phyloP scores from a whole-genome alignment of 1,140 invertebrate species.

The Pygmarrhopalites habei region DNA sequence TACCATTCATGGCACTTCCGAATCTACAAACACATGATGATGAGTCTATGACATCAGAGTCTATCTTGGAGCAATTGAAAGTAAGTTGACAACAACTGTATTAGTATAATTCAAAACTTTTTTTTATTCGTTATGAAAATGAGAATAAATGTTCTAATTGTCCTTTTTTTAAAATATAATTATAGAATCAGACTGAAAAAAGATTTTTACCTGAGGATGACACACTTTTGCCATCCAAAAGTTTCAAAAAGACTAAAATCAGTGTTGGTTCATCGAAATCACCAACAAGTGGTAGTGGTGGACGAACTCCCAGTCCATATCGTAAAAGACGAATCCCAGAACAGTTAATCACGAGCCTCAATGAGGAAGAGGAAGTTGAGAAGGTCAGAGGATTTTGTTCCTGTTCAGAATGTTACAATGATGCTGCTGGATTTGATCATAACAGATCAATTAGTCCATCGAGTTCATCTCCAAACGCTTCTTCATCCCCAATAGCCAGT shows the following conservation, averaged over 20 bases:
- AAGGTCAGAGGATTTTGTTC: constrained; percentile 26
- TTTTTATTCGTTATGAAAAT: too few relatives aligned
- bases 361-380: constrained; percentile 26
- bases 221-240: constrained; percentile 5
- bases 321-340: constrained; percentile 23
- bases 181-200: constrained; percentile 40
- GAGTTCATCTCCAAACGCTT: background rate
- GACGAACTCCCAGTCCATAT: constrained; percentile 11
- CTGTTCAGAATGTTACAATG: constrained; percentile 36
- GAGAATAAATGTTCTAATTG: too few relatives aligned
- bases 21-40: constrained; percentile 6
- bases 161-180: too few relatives aligned
- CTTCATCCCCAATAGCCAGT: background rate
- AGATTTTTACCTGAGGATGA: constrained; percentile 37
- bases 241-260: constrained; percentile 11
- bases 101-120: too few relatives aligned
- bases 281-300: too few relatives aligned
- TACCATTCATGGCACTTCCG: constrained; percentile 10
- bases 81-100: too few relatives aligned
- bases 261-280: background rate
- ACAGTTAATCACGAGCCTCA: constrained; percentile 11
- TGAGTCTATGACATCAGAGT: constrained; percentile 30
- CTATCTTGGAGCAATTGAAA: constrained; percentile 39
- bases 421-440: constrained; percentile 27
- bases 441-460: background rate